Percentiles rank a stretch among this genome's conserved stretches.
phyloP scores from a whole-genome alignment of 2,888 invertebrate genomes.

The Leucophora obtusa region DNA sequence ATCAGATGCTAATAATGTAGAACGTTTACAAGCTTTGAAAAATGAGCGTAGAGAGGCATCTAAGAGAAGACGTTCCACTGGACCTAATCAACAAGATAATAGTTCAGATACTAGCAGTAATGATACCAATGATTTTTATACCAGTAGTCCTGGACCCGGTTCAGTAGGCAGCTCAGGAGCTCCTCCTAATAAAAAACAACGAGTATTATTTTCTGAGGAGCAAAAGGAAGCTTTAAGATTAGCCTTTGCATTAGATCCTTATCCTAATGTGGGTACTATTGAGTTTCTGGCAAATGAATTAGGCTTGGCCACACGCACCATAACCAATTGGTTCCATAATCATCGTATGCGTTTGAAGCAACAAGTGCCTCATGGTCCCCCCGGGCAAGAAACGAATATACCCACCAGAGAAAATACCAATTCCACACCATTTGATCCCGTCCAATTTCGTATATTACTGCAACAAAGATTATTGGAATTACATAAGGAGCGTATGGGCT shows the following conservation, averaged over 20 bases:
- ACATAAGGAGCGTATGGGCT: slow-evolving; percentile 90
- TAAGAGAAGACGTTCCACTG: slow-evolving; percentile 91
- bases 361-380: slow-evolving; percentile 88
- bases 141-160: slow-evolving; percentile 88
- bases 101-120: slow-evolving; percentile 93
- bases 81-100: slow-evolving; percentile 90
- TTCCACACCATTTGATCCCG: slow-evolving; percentile 91
- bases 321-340: slow-evolving; percentile 99
- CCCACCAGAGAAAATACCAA: slow-evolving; percentile 86
- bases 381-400: slow-evolving; percentile 83
- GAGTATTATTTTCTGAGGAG: slow-evolving; percentile 98
- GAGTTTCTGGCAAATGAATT: slow-evolving; percentile 96
- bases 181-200: slow-evolving; percentile 94
- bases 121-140: slow-evolving; percentile 93
- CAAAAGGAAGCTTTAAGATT: slow-evolving; percentile 97
- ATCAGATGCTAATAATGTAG: slow-evolving; percentile 96
- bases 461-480: slow-evolving; percentile 93
- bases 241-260: slow-evolving; percentile 97
- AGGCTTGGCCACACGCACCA: slow-evolving; percentile 94
- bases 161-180: slow-evolving; percentile 81
- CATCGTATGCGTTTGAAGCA: slow-evolving; percentile 98
- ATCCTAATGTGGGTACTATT: slow-evolving; percentile 97
- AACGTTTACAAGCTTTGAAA: slow-evolving; percentile 93
- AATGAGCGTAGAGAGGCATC: slow-evolving; percentile 94
- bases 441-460: slow-evolving; percentile 92